Evolutionary conservation across 2,797 vertebrate species (phyloP).

Genomic region (Aulostomus chinensis): DNA sequence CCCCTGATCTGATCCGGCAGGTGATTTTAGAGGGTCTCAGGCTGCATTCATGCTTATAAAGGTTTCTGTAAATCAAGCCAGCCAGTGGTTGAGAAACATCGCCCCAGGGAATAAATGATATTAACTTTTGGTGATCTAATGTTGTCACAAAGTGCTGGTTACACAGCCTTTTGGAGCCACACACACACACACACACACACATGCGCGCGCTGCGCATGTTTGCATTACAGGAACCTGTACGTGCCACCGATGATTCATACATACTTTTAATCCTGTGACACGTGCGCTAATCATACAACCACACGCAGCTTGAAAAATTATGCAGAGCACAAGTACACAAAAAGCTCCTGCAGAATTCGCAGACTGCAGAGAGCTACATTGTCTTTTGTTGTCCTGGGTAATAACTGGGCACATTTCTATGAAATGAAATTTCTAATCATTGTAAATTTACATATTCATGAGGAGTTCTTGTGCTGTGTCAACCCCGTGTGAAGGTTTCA

Average conservation of each 20-base stretch:
- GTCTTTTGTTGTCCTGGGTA: no score
- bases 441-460: neutral
- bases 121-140: neutral
- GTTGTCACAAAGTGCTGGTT: neutral
- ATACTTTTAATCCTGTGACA: slow-evolving; percentile 47
- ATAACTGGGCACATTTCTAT: no score
- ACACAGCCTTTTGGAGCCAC: no score
- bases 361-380: neutral
- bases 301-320: slow-evolving; percentile 5
- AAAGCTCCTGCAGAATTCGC: neutral
- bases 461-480: neutral
- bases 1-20: no score
- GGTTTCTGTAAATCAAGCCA: no score
- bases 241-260: slow-evolving; percentile 40
- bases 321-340: neutral
- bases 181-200: slow-evolving; percentile 4
- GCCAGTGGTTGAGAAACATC: no score
- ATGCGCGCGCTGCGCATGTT: slow-evolving; percentile 17
- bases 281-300: slow-evolving; percentile 50
- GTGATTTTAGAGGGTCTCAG: no score
- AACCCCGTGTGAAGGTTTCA: slow-evolving; percentile 6
- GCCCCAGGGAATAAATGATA: neutral
- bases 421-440: neutral
- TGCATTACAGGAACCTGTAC: slow-evolving; percentile 18
- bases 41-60: no score